Evolutionary conservation across 2,888 invertebrate genomes (phyloP), one percentile per base, ranked within the genome.

Genomic region (Bombyx huttoni): DNA sequence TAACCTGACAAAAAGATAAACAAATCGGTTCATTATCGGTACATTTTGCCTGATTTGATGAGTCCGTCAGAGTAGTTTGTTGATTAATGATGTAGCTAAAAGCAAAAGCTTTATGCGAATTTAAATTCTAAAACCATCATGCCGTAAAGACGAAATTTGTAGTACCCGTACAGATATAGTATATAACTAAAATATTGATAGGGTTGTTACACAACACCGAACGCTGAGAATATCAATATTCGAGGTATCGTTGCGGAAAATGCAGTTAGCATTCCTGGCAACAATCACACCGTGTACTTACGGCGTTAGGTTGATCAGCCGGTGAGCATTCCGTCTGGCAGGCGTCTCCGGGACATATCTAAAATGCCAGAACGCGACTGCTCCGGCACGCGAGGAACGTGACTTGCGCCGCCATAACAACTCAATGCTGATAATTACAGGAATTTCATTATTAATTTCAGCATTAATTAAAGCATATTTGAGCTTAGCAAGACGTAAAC

Each of bases 321-420:
- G 12, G 51, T 33, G 48, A 45, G 49, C 52, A 50, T 52, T 52
- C 49, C 49, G 8, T 50, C 48, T 52, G 48, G 46, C 7, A 35
- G 49, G 55, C 47, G 49, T 45, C 58, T 54, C 33, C 51, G 55
- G 52, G 65, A 70, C 77, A 79, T 79, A 78, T 72, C 76, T 71
- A 65, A 65, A 70, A 78, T 80, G 70, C 59, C 65, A 57, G 52
- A 13, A 46, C 48, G 13, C 49, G 49, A 45, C 49, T 13, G 46
- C 47, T 46, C 34, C 45, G 48, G 49, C 51, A 46, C 51, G 52
- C 48, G 12, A 35, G 52, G 52, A 50, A 51, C 53, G 51, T 49
- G 49, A 52, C 48, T 52, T 46, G 24, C 48, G 34, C 13, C 51
- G 40, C 40, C 40, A 40, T 10, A 12, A 40, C 40, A 40, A 7